Base-by-base conservation (phyloP, 1,140 invertebrate genomes). In the Ceratina calcarata region DNA sequence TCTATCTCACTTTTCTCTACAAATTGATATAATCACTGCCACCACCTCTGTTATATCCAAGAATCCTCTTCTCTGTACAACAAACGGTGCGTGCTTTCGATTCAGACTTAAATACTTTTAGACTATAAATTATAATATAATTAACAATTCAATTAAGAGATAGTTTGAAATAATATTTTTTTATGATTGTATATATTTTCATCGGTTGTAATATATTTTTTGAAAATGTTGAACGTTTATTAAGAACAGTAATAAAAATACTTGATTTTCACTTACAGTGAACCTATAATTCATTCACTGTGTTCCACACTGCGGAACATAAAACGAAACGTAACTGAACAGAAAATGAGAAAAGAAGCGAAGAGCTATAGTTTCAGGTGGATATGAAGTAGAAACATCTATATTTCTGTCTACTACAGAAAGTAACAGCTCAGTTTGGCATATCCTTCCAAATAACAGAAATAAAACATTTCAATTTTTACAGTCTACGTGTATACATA, bases 381-480 rank as follows among this genome's bases (percentile, higher is more conserved):
- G 15, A 58, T 27, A 32, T 49, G 64, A 68, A 76, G 37, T 69
- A 49, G 62, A 76, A 66, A 69, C 45, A 76, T 76, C 37, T 32
- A 76, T 76, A 66, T 68, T 37, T 51, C 65, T 76, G 37, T 60
- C 65, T 32, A 37, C 18, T 58, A 20, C 65, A 68, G 58, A 13
- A 16, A 18, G 45, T 61, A 53, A 15, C 6, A 22, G 20, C 49
- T 3, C 32, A n/a, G n/a, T n/a, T n/a, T n/a, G n/a, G n/a, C n/a
- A n/a, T 6, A 16, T 49, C n/a, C 61, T 32, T 32, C 49, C 72
- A 37, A 74, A 45, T 53, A 53, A 65, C 15, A 61, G 49, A 37
- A 74, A 74, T 74, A 65, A 74, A 74, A 74, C 72, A 27, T 16
- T 15, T 15, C 16, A 57, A 60, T 45, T 60, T 22, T n/a, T 18